Evolutionary conservation across 1,140 invertebrate genomes (phyloP).

Genomic region (Drosophila kikkawai): DNA sequence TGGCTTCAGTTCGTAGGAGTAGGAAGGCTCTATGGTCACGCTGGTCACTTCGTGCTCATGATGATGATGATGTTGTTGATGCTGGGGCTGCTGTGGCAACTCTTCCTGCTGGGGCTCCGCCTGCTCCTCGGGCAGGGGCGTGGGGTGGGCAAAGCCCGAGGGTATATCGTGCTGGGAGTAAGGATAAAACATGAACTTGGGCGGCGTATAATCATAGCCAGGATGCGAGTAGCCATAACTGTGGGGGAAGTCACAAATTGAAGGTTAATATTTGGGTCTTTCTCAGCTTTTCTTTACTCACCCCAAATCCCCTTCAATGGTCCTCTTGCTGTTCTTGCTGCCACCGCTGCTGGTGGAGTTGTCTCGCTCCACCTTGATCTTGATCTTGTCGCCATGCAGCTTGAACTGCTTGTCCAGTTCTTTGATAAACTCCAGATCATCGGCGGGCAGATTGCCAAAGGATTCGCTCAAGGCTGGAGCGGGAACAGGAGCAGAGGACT

Average conservation of each 20-base stretch:
- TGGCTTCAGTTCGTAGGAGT: constrained; percentile 82
- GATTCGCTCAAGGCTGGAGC: constrained; percentile 45
- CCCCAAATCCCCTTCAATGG: constrained; percentile 84
- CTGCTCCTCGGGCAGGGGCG: constrained; percentile 24
- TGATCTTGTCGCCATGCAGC: constrained; percentile 79
- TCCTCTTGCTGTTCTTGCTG: constrained; percentile 77
- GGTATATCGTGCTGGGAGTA: constrained; percentile 81
- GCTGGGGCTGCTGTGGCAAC: constrained; percentile 15
- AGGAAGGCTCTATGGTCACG: constrained; percentile 82
- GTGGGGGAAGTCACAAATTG: neutral
- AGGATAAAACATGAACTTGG: constrained; percentile 83
- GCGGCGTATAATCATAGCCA: constrained; percentile 77
- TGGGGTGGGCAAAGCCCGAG: constrained; percentile 29
- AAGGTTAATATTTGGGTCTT: too few species aligned
- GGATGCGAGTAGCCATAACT: constrained; percentile 79
- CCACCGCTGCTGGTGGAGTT: constrained; percentile 57
- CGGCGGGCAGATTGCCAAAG: constrained; percentile 75
- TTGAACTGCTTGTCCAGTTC: constrained; percentile 84
- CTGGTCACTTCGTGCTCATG: constrained; percentile 63
- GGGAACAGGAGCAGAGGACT: constrained; percentile 1
- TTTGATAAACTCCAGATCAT: constrained; percentile 84
- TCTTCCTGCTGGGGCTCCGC: constrained; percentile 18
- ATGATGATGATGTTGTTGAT: constrained; percentile 19
- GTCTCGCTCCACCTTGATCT: constrained; percentile 81
- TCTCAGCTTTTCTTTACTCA: constrained; percentile 23